Conservation (phyloP, 1,140 invertebrate genomes). For the Drosophila lacertosa region DNA sequence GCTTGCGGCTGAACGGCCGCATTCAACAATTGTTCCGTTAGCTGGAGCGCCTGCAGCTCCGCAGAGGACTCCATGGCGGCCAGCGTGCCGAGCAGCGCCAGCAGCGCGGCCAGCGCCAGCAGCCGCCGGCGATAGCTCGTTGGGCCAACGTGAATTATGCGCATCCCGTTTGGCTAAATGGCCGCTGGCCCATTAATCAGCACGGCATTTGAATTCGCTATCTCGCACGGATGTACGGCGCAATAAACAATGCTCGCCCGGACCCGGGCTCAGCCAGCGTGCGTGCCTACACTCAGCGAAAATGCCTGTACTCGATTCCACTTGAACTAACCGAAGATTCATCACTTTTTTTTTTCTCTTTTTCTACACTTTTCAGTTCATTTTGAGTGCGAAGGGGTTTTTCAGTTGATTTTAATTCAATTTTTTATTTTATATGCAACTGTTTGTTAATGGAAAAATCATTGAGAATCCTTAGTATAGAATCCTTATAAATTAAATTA, state of each 20-base stretch:
- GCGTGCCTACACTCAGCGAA: neutral
- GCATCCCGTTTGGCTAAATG: conserved; percentile 65
- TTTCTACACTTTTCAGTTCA: too few relatives aligned
- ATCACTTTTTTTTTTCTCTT: too few relatives aligned
- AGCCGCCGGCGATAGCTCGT: conserved; percentile 44
- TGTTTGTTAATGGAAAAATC: too few relatives aligned
- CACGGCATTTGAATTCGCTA: conserved; percentile 68
- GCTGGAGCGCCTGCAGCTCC: conserved; percentile 47
- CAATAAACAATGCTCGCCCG: conserved; percentile 31
- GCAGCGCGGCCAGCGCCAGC: conserved; percentile 13
- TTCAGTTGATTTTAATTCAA: too few relatives aligned
- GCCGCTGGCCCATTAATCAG: conserved; percentile 78
- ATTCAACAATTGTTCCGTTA: neutral
- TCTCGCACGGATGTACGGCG: conserved; percentile 45
- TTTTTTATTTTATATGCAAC: too few relatives aligned
- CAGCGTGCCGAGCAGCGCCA: conserved; percentile 42
- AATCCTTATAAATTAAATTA: too few relatives aligned
- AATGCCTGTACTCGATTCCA: too few relatives aligned
- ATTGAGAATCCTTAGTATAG: too few relatives aligned
- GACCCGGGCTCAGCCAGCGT: neutral
- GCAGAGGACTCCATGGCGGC: conserved; percentile 65
- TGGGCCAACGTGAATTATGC: conserved; percentile 65
- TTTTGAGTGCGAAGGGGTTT: too few relatives aligned
- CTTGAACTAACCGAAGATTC: too few relatives aligned
- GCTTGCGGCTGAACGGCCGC: conserved; percentile 37